Percentiles rank a stretch among this genome's conserved stretches.
These are phyloP conservation scores for Daubentonia madagascariensis DNA, from an alignment of 2,113 vertebrate genomes.

Conservation along the genomic window DNA sequence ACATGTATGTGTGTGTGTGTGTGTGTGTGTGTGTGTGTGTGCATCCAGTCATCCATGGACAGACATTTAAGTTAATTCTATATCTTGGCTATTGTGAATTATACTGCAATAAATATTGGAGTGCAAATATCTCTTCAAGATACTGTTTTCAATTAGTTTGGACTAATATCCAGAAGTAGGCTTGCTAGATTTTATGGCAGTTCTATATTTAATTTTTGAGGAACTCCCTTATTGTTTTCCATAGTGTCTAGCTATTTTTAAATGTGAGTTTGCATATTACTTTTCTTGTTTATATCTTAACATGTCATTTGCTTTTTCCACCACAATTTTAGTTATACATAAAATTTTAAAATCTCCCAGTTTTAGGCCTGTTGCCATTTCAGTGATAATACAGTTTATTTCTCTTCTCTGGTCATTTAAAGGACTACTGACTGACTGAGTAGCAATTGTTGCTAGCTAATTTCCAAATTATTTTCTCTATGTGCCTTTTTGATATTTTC, in stretches of 20 bases:
- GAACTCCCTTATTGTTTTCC: background rate
- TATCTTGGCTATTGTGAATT: background rate
- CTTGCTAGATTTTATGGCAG: background rate
- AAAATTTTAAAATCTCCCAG: background rate
- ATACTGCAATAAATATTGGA: background rate
- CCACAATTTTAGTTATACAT: background rate
- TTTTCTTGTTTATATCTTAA: background rate
- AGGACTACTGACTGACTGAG: background rate
- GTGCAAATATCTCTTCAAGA: background rate
- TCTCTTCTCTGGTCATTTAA: background rate
- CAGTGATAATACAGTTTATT: background rate
- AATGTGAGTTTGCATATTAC: background rate
- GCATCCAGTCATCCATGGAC: background rate
- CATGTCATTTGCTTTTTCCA: too few species aligned
- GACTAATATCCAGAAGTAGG: background rate
- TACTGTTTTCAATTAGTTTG: background rate
- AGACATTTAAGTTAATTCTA: background rate
- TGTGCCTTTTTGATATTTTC: background rate
- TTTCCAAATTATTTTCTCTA: background rate
- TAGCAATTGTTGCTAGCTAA: background rate
- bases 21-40: background rate
- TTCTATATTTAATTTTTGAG: background rate
- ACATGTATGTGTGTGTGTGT: background rate
- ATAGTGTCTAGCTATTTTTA: background rate
- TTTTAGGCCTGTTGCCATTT: background rate